Conservation (phyloP, 2,888 invertebrate species). For the Pimpla rufipes region DNA sequence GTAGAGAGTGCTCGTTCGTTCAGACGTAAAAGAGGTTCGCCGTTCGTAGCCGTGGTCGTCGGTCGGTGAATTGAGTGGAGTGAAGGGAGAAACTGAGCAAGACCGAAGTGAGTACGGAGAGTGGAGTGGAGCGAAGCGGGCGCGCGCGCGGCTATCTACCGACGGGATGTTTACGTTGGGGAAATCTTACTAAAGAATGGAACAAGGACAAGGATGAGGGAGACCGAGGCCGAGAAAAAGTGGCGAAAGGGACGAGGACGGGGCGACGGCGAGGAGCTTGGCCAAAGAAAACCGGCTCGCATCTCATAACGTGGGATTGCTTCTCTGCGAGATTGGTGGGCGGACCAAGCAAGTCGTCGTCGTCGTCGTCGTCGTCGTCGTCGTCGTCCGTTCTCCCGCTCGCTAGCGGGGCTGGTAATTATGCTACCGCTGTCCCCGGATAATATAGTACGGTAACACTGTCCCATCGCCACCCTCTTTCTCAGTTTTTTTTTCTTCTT, state of each 20-base stretch:
- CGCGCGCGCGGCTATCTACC: slow-evolving; percentile 37
- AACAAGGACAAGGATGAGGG: slow-evolving; percentile 58
- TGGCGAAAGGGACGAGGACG: slow-evolving; percentile 39
- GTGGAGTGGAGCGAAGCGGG: slow-evolving; percentile 67
- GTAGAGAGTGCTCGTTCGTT: slow-evolving; percentile 49
- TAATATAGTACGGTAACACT: slow-evolving; percentile 82
- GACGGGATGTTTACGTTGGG: slow-evolving; percentile 82
- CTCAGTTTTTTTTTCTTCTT: slow-evolving; percentile 46
- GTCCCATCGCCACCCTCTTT: slow-evolving; percentile 68
- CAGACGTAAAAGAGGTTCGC: slow-evolving; percentile 61
- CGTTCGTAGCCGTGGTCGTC: slow-evolving; percentile 36
- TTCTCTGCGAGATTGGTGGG: slow-evolving; percentile 66
- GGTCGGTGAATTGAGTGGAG: slow-evolving; percentile 72
- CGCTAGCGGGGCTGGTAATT: slow-evolving; percentile 80
- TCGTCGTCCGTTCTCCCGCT: slow-evolving; percentile 45
- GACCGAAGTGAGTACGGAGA: slow-evolving; percentile 65
- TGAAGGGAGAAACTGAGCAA: slow-evolving; percentile 58
- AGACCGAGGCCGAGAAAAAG: slow-evolving; percentile 50
- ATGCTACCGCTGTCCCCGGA: slow-evolving; percentile 83
- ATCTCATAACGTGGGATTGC: slow-evolving; percentile 79
- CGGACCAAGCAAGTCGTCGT: slow-evolving; percentile 62
- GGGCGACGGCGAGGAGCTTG: slow-evolving; percentile 48
- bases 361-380: slow-evolving; percentile 30
- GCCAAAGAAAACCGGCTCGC: slow-evolving; percentile 75
- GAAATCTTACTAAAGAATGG: slow-evolving; percentile 82